phyloP scores from a whole-genome alignment of 1,140 invertebrate genomes.

The Littorina saxatilis region DNA sequence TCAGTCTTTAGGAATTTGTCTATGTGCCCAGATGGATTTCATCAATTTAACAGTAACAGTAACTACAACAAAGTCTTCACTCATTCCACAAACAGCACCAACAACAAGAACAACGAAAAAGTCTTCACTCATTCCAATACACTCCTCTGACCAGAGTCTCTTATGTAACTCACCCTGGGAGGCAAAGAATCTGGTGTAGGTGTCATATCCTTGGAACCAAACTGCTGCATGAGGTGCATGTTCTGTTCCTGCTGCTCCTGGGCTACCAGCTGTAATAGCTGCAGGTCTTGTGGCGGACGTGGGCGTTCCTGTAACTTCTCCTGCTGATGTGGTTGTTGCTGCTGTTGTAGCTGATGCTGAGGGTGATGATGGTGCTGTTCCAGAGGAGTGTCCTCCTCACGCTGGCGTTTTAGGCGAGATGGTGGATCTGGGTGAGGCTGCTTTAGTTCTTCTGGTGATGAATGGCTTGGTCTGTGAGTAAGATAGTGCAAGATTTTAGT shows the following conservation, averaged over 20 bases:
- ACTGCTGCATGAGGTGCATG: constrained; percentile 5
- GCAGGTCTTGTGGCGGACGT: neutral
- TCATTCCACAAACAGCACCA: too few relatives aligned
- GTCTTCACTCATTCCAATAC: too few relatives aligned
- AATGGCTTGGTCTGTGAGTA: neutral
- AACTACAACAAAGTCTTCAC: too few relatives aligned
- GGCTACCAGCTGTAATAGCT: neutral
- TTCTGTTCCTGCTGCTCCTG: constrained; percentile 26
- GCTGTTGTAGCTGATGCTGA: constrained; percentile 45
- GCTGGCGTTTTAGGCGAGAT: constrained; percentile 19
- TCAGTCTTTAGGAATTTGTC: too few relatives aligned
- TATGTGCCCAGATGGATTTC: too few relatives aligned
- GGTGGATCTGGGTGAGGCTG: neutral
- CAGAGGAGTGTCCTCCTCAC: constrained; percentile 22
- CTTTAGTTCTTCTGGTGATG: constrained; percentile 12
- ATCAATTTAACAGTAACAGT: too few relatives aligned
- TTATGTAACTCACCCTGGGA: too few relatives aligned
- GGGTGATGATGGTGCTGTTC: constrained; percentile 24
- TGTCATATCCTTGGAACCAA: constrained; percentile 9
- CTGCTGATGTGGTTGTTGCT: neutral
- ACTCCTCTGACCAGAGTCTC: too few relatives aligned
- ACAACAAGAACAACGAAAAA: too few relatives aligned
- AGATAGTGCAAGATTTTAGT: too few relatives aligned
- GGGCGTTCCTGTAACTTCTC: neutral
- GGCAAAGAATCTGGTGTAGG: constrained; percentile 22